phyloP scores from a whole-genome alignment of 2,888 invertebrate genomes.

The Micropterix aruncella region DNA sequence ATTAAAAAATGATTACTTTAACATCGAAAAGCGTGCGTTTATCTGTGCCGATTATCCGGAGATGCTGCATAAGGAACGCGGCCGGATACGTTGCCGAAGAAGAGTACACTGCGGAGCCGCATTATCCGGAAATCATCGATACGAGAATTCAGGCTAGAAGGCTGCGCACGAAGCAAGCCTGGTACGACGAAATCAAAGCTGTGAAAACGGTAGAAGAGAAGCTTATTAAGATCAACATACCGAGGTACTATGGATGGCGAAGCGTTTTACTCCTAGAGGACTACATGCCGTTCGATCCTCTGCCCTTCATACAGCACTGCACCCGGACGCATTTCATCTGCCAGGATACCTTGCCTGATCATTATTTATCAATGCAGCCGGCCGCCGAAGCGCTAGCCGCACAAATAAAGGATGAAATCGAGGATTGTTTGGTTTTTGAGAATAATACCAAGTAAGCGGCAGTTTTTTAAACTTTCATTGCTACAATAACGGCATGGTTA shows the following conservation, averaged over 20 bases:
- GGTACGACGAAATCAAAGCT: conserved; percentile 44
- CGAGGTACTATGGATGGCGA: conserved; percentile 66
- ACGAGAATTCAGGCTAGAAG: conserved; percentile 32
- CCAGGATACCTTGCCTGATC: conserved; percentile 41
- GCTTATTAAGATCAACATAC: conserved; percentile 69
- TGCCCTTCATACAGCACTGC: conserved; percentile 56
- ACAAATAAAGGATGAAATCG: conserved; percentile 23
- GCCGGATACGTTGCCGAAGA: neutral
- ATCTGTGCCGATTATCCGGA: neutral
- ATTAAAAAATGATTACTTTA: neutral
- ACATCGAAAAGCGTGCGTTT: neutral
- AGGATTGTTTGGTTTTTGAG: conserved; percentile 53
- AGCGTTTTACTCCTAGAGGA: conserved; percentile 46
- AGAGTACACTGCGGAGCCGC: neutral
- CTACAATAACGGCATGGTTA: too few relatives aligned
- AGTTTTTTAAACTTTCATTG: too few relatives aligned
- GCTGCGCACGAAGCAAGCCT: conserved; percentile 27
- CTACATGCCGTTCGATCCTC: conserved; percentile 46
- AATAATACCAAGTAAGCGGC: conserved; percentile 27
- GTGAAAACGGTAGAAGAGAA: conserved; percentile 72
- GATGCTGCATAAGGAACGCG: too few relatives aligned
- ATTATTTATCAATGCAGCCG: conserved; percentile 34
- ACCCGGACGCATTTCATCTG: conserved; percentile 64
- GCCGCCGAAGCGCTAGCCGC: conserved; percentile 28
- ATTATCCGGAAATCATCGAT: conserved; percentile 51